Conservation (phyloP, 2,888 invertebrate species). For the Aphidius colemani region DNA sequence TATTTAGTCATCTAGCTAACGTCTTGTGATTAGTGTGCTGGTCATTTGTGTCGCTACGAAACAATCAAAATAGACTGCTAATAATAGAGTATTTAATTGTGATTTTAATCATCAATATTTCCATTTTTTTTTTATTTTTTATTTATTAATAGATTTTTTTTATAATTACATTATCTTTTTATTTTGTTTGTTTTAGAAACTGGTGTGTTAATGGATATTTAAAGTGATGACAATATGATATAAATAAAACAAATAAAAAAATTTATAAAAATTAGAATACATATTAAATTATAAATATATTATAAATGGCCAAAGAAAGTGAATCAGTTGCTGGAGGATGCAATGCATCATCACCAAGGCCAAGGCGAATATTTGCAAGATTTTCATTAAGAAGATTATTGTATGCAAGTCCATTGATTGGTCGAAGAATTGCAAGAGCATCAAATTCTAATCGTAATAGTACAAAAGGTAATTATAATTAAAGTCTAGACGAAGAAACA, state of each 20-base stretch:
- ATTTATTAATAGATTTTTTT: too few species aligned
- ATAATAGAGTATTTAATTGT: too few species aligned
- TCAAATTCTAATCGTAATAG: slow-evolving; percentile 46
- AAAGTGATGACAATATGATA: slow-evolving; percentile 17
- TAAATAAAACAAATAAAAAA: slow-evolving; percentile 9
- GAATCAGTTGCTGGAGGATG: slow-evolving; percentile 53
- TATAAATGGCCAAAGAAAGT: slow-evolving; percentile 55
- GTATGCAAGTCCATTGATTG: slow-evolving; percentile 73
- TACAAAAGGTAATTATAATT: slow-evolving; percentile 45
- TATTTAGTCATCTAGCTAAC: too few species aligned
- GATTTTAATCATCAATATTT: too few species aligned
- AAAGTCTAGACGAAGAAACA: too few species aligned
- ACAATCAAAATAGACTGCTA: slow-evolving; percentile 36
- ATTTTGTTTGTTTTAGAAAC: too few species aligned
- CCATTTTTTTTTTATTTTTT: too few species aligned
- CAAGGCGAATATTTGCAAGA: slow-evolving; percentile 60
- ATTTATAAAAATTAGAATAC: neutral
- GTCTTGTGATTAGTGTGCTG: too few species aligned
- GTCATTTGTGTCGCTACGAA: slow-evolving; percentile 37
- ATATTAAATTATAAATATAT: neutral
- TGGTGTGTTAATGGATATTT: slow-evolving; percentile 6
- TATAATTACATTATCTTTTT: too few species aligned
- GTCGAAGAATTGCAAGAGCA: slow-evolving; percentile 64
- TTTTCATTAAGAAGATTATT: slow-evolving; percentile 73
- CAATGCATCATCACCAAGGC: slow-evolving; percentile 48